A percentile compares a stretch with the other conserved stretches of the same genome.
These are phyloP conservation scores for Orthonevra nobilis DNA, from an alignment of 2,888 invertebrate species.

Conservation along the genomic window DNA sequence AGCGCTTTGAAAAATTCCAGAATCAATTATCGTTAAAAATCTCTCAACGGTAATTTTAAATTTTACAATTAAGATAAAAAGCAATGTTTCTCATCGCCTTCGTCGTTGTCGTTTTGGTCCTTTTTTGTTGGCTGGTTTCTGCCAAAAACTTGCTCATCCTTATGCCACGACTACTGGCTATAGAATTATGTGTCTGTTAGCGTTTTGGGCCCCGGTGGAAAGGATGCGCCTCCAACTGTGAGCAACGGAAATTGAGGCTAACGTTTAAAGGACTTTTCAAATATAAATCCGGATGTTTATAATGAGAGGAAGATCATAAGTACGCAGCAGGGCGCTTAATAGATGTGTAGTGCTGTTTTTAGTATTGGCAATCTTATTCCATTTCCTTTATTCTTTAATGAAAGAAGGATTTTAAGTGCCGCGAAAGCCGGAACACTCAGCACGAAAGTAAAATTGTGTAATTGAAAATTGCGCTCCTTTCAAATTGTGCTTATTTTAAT, in stretches of 20 bases:
- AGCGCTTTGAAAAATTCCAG: slow-evolving; percentile 24
- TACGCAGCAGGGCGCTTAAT: slow-evolving; percentile 31
- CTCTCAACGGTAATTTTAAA: slow-evolving; percentile 62
- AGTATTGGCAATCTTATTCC: slow-evolving; percentile 37
- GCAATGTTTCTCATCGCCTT: slow-evolving; percentile 38
- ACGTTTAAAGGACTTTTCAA: slow-evolving; percentile 62
- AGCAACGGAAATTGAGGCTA: slow-evolving; percentile 64
- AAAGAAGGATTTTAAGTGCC: slow-evolving; percentile 58
- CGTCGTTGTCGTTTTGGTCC: neutral
- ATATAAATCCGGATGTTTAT: slow-evolving; percentile 68
- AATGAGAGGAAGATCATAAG: slow-evolving; percentile 58
- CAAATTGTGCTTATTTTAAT: slow-evolving; percentile 50
- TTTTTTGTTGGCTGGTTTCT: slow-evolving; percentile 4
- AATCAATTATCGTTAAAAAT: slow-evolving; percentile 67
- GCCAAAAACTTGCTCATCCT: slow-evolving; percentile 45
- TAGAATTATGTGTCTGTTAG: slow-evolving; percentile 28
- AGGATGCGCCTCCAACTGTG: slow-evolving; percentile 19
- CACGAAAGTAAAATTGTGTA: slow-evolving; percentile 39
- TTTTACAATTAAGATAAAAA: slow-evolving; percentile 66
- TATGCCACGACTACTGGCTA: slow-evolving; percentile 6
- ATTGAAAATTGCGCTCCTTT: slow-evolving; percentile 49
- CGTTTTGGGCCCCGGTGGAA: neutral
- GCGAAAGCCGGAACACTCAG: slow-evolving; percentile 10
- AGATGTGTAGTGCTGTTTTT: slow-evolving; percentile 27
- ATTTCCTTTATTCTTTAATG: slow-evolving; percentile 55